Evolutionary conservation across 2,888 invertebrate genomes (phyloP), one percentile per base, ranked within the genome.

Genomic region (Nymphalis polychloros): DNA sequence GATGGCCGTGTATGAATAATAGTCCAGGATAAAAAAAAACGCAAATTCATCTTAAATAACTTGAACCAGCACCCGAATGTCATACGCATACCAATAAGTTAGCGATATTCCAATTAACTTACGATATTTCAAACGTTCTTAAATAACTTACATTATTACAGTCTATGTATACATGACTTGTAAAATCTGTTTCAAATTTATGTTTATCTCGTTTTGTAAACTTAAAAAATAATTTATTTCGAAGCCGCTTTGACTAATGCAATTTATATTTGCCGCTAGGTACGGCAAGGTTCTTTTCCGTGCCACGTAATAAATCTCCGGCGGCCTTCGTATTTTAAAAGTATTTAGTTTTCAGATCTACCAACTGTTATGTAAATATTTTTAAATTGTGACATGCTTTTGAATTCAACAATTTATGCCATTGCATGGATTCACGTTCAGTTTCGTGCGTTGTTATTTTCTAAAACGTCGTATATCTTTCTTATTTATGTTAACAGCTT

Each of bases 401-500:
- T 46, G 63, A 68, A 70, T 61, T 80, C 78, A 84, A 75, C 85
- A 88, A 90, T 88, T 84, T 89, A 87, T 89, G 84, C 82, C 81
- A 82, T 84, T 86, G 85, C 86, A 86, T 84, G 84, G 88, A 90
- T 90, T 90, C 90, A 91, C 82, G 78, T 79, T 74, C 75, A 78
- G 81, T 78, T 82, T 80, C 85, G 86, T 90, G 90, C 88, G 90
- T 91, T 88, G 86, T 86, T 87, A 87, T 89, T 88, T 90, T 87
- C 86, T 87, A 89, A 89, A 90, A 89, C 86, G 82, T 82, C 88
- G 85, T 92, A 88, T 81, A 84, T 90, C 90, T 90, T 89, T 87
- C 77, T 90, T 90, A 92, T 92, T 92, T 92, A 92, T 91, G 90
- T 89, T 90, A 90, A 89, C 89, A 89, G 88, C 88, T 88, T 89